Percentiles rank a stretch among this genome's conserved stretches.
Conservation (phyloP, 2,888 invertebrate genomes). For the Bursaphelenchus okinawaensis region DNA sequence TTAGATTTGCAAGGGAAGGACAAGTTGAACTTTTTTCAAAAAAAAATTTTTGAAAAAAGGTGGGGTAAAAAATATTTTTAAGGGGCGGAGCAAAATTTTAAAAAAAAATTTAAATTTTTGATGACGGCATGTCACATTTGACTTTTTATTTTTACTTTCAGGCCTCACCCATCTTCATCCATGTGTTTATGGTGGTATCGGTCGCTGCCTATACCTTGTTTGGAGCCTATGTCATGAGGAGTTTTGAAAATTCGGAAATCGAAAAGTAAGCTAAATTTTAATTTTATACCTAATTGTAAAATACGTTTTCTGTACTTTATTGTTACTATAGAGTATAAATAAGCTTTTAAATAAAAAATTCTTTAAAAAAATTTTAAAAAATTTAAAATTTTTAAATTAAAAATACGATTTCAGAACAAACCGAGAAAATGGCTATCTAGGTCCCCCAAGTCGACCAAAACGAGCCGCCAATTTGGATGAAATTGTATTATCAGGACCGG, state of each 20-base stretch:
- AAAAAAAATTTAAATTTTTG: neutral
- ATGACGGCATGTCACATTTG: neutral
- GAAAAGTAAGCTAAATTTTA: slow-evolving; percentile 16
- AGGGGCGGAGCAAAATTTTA: too few species aligned
- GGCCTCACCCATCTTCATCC: slow-evolving; percentile 48
- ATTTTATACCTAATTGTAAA: too few species aligned
- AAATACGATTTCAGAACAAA: slow-evolving; percentile 18
- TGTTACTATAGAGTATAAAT: neutral
- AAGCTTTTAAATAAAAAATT: too few species aligned
- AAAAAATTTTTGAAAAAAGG: too few species aligned
- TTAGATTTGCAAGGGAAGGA: too few species aligned
- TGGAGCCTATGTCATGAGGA: slow-evolving; percentile 46
- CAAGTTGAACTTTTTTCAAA: too few species aligned
- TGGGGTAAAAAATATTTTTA: too few species aligned
- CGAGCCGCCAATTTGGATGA: neutral
- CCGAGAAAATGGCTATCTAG: slow-evolving; percentile 23
- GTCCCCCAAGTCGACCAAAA: slow-evolving; percentile 8
- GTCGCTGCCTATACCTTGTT: slow-evolving; percentile 45
- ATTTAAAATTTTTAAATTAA: too few species aligned
- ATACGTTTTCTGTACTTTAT: too few species aligned
- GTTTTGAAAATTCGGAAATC: slow-evolving; percentile 34
- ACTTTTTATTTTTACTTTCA: slow-evolving; percentile 24
- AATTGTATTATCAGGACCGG: slow-evolving; percentile 28
- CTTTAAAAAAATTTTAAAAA: too few species aligned
- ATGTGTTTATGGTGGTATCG: slow-evolving; percentile 40